Conservation (phyloP, 2,888 invertebrate genomes). For the Folsomia manolachei region DNA sequence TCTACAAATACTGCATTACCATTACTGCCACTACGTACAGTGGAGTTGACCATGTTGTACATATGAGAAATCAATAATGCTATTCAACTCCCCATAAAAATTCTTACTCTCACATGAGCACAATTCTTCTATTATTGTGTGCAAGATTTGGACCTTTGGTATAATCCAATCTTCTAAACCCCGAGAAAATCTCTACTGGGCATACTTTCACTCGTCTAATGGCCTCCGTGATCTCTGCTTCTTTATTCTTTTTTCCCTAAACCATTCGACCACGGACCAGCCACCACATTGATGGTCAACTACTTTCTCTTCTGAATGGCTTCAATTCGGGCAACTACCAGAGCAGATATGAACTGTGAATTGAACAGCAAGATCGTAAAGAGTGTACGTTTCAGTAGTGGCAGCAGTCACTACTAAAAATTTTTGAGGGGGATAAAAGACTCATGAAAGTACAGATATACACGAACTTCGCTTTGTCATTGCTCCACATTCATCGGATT, state of each 20-base stretch:
- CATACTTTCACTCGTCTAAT: slow-evolving; percentile 13
- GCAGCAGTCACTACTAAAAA: not conserved
- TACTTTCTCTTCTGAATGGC: no score
- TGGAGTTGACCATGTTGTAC: slow-evolving; percentile 7
- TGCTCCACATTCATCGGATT: no score
- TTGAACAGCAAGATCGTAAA: not conserved
- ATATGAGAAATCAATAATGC: slow-evolving; percentile 21
- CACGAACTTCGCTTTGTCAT: not conserved
- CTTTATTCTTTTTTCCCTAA: not conserved
- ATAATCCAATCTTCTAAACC: slow-evolving; percentile 15
- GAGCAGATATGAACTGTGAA: not conserved
- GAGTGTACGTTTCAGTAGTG: not conserved
- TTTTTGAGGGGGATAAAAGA: not conserved
- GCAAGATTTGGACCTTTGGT: slow-evolving; percentile 1
- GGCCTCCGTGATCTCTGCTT: slow-evolving; percentile 14
- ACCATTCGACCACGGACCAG: not conserved
- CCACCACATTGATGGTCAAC: not conserved
- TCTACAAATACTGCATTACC: not conserved
- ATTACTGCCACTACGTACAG: not conserved
- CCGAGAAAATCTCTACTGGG: slow-evolving; percentile 16
- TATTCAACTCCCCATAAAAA: slow-evolving; percentile 11
- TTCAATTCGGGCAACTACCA: not conserved
- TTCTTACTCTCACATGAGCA: slow-evolving; percentile 1
- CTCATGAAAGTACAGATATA: no score
- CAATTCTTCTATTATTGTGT: slow-evolving; percentile 12